Evolutionary conservation across 2,113 vertebrate species (phyloP), one percentile per base, ranked within the genome.

Genomic region (Callipepla squamata): DNA sequence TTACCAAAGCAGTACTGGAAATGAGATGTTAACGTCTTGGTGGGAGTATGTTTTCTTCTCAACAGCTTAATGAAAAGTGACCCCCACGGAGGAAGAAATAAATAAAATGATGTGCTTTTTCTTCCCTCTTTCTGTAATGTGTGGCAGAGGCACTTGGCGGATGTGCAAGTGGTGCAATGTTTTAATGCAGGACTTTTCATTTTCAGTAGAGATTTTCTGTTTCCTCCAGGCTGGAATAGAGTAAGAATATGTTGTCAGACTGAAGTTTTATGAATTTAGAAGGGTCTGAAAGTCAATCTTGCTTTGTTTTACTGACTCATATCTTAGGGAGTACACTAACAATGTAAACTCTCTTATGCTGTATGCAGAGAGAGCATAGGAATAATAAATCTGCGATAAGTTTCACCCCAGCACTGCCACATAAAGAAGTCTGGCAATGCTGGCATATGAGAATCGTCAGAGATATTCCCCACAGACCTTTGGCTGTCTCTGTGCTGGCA

Each of bases 1-100:
- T 96, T 73, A 90, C 77, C 84, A 75, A 62, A 74, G 86, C 93
- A 55, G 81, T n/a, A 34, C 86, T 94, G 84, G 69, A 93, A 96
- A 91, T 81, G 48, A 93, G 79, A 94, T 76, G 76, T 92, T 87
- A 81, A 83, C 0, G 0, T 86, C 53, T 73, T 76, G 82, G 25
- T 85, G 73, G 82, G 69, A 80, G 78, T 68, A 32, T 62, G 55
- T 87, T 92, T 93, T 83, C 28, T 86, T 65, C 66, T 47, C 59
- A 78, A 28, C 53, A 38, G 5, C 70, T 73, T 50, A 78, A 80
- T 61, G 45, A 73, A 84, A 87, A 62, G 50, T 87, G 81, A 94
- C 66, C 78, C 28, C 28, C 63, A 40, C 36, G 84, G 69, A 72
- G 28, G 38, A 62, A 67, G 70, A 93, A 87, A 80, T 51, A 66